phyloP scores from a whole-genome alignment of 2,888 invertebrate species.

The Ectropis crepuscularia region DNA sequence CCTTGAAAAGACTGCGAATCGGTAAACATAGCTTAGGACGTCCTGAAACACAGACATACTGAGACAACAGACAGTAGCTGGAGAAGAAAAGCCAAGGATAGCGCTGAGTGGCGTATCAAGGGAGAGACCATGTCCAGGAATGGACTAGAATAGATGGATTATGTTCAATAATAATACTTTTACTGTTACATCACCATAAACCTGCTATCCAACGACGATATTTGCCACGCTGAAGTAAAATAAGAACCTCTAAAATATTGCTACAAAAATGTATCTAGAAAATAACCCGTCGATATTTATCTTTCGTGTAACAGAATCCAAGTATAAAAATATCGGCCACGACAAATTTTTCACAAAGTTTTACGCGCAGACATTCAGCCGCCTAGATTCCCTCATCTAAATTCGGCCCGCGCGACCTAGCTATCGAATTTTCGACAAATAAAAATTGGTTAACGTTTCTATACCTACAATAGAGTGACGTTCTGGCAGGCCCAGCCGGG shows the following conservation, averaged over 20 bases:
- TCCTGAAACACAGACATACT: too few relatives aligned
- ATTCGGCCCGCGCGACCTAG: constrained; percentile 23
- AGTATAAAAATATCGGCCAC: constrained; percentile 1
- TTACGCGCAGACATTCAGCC: constrained; percentile 14
- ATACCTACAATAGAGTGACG: constrained; percentile 58
- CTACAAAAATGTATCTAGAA: not conserved
- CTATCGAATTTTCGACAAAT: constrained; percentile 55
- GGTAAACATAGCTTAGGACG: too few relatives aligned
- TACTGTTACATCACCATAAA: too few relatives aligned
- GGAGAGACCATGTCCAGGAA: too few relatives aligned
- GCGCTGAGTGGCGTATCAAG: too few relatives aligned
- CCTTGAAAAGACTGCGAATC: too few relatives aligned
- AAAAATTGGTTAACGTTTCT: constrained; percentile 61
- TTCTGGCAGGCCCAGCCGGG: constrained; percentile 49
- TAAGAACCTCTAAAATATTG: not conserved
- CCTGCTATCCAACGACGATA: too few relatives aligned
- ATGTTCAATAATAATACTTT: too few relatives aligned
- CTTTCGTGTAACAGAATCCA: not conserved
- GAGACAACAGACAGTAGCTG: too few relatives aligned
- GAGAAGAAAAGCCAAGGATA: too few relatives aligned
- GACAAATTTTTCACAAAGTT: constrained; percentile 16
- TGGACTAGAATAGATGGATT: too few relatives aligned
- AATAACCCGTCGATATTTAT: not conserved
- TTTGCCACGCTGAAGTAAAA: not conserved
- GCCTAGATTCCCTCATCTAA: constrained; percentile 25